Evolutionary conservation across 2,113 vertebrate species (phyloP), one percentile per base, ranked within the genome.

Genomic region (Ammodytes dubius): DNA sequence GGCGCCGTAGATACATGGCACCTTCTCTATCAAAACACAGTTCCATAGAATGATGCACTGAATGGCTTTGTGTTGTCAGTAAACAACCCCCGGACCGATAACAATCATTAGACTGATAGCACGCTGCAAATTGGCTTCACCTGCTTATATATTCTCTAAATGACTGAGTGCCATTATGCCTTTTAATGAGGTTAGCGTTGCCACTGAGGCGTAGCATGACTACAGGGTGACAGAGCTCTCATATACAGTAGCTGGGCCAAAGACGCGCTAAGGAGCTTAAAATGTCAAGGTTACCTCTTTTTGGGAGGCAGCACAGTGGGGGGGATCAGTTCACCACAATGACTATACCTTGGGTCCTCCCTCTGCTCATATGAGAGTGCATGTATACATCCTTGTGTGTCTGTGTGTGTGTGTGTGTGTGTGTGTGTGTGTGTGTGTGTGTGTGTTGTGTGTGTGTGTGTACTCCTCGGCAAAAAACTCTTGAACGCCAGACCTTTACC

Each of bases 261-360:
- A 45, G 54, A 76, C 37, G 35, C 35, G 70, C 56, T 88, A 74
- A 88, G 87, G 84, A 90, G 89, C 88, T 93, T 89, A 84, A 92
- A 92, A 92, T 90, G 90, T 92, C 88, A 92, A 85, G 27, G 67
- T 83, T 77, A 50, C 56, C 77, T 88, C 88, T 91, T 88, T 70
- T 27, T 27, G 27, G 68, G 63, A 70, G 69, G 37, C 79, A 17
- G 53, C 84, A 72, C 72, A 2, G 2, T n/a, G n/a, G n/a, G n/a
- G 53, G 74, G 68, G 65, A 77, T 82, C 71, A 57, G 45, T 59
- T 84, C 67, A 40, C 71, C 75, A 66, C 83, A 74, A 65, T 61
- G 63, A 77, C 76, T 5, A 67, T 42, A 70, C 39, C 19, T 35
- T 53, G 4, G n/a, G 27, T 60, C 40, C 71, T 70, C 63, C 68